Evolutionary conservation across 1,140 invertebrate genomes (phyloP), one percentile per base, ranked within the genome.

Genomic region (Orius laevigatus): DNA sequence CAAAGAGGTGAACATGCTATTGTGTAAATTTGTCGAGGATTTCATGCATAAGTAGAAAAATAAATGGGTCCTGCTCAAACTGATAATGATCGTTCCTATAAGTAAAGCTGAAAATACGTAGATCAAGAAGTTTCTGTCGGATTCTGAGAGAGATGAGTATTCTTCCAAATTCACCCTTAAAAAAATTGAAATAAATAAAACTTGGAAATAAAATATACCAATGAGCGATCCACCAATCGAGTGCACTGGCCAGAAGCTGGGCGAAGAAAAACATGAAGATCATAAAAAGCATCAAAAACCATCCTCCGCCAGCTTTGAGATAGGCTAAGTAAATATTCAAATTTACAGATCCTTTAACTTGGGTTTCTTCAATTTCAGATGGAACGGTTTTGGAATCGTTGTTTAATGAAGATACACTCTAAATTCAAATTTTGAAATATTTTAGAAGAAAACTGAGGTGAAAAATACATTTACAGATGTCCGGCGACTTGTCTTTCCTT

Each of bases 11-110:
- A 93, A 93, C 79, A 94, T 90, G 5, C 62, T 67, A 58, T 92
- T 82, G 58, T 95, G 90, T 2, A 90, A 64, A n/a, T 67, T 76
- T 41, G 77, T 73, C 0, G 88, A 90, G 4, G 87, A 79, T 32
- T 71, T 67, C 68, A 89, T 79, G 47, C 84, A 87, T 53, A 84
- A 74, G 56, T 70, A 66, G 53, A 89, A 86, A 62, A 90, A 92
- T 3, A 71, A 59, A 32, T 78, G 70, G 1, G 80, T 82, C 46
- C 82, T 65, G 0, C 71, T 53, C 1, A 76, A 65, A 35, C 76
- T 75, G 32, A 77, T 50, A 1, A 75, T n/a, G 5, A 78, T 67
- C 6, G 74, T 54, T 14, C 39, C 41, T 9, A 74, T 55, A 31
- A 75, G 75, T 46, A 84, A 69, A 1, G 58, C 75, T 53, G 72